These are phyloP conservation scores for Aphelenchoides avenae DNA, from an alignment of 1,140 invertebrate species.

Conservation along the genomic window DNA sequence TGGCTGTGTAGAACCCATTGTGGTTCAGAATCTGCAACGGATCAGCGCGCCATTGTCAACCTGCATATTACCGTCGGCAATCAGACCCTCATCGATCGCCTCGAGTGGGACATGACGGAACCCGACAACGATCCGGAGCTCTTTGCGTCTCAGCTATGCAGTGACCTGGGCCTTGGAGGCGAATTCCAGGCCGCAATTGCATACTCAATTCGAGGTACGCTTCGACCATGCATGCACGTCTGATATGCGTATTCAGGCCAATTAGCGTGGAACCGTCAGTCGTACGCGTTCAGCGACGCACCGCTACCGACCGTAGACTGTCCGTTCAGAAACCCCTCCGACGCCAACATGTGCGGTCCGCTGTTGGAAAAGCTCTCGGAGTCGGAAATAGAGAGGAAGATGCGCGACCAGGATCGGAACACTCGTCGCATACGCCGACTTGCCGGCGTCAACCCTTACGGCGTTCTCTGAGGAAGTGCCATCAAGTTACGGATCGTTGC, in stretches of 20 bases:
- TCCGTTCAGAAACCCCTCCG: constrained; percentile 84
- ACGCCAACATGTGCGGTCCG: constrained; percentile 94
- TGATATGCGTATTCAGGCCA: constrained; percentile 75
- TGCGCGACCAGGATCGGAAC: constrained; percentile 96
- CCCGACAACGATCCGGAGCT: constrained; percentile 95
- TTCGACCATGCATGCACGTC: no score
- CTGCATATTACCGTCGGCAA: constrained; percentile 99
- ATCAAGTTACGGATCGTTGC: no score
- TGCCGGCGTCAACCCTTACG: constrained; percentile 62
- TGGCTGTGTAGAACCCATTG: no score
- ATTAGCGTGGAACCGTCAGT: constrained; percentile 88
- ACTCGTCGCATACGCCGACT: constrained; percentile 89
- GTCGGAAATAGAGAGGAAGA: constrained; percentile 99
- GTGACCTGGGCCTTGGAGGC: constrained; percentile 91
- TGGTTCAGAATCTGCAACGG: constrained; percentile 73
- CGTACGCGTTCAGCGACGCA: constrained; percentile 94
- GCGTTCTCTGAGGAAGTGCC: no score
- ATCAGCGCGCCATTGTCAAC: constrained; percentile 94
- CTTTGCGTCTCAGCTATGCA: constrained; percentile 90
- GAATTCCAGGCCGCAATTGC: constrained; percentile 98
- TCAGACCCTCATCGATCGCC: constrained; percentile 95
- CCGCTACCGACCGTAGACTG: constrained; percentile 88
- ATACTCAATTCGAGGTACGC: constrained; percentile 88
- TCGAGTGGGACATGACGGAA: constrained; percentile 99
- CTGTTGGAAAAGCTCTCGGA: constrained; percentile 96